Evolutionary conservation across 2,888 invertebrate species (phyloP).

Genomic region (Alentia gelatinosa): DNA sequence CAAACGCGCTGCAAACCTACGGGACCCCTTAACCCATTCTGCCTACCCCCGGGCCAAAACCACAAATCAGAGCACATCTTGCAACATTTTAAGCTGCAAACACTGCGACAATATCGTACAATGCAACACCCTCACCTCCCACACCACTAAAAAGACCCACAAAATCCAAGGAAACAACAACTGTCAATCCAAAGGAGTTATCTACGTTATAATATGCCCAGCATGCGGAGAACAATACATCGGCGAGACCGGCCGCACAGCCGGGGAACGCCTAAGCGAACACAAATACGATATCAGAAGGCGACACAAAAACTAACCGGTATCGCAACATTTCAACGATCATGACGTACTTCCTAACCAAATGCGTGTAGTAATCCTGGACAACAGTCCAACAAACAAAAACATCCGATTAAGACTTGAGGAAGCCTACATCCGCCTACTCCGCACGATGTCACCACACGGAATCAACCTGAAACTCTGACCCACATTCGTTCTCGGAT

Average conservation of each 20-base stretch:
- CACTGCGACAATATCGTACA: background rate
- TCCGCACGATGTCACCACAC: background rate
- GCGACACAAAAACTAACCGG: background rate
- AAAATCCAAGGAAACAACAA: background rate
- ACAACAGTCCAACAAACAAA: background rate
- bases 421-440: background rate
- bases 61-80: background rate
- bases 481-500: background rate
- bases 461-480: background rate
- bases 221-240: constrained; percentile 4
- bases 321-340: background rate
- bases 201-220: too few relatives aligned
- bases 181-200: background rate
- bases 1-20: background rate
- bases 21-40: background rate
- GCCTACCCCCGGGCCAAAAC: background rate
- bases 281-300: background rate
- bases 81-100: background rate
- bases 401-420: background rate
- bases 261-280: background rate
- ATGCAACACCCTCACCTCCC: background rate
- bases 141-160: background rate
- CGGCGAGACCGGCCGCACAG: background rate
- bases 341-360: background rate
- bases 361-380: background rate